A percentile compares a stretch with the other conserved stretches of the same genome.
These are phyloP conservation scores for Cordylochernes scorpioides DNA, from an alignment of 2,888 invertebrate species.

Conservation along the genomic window DNA sequence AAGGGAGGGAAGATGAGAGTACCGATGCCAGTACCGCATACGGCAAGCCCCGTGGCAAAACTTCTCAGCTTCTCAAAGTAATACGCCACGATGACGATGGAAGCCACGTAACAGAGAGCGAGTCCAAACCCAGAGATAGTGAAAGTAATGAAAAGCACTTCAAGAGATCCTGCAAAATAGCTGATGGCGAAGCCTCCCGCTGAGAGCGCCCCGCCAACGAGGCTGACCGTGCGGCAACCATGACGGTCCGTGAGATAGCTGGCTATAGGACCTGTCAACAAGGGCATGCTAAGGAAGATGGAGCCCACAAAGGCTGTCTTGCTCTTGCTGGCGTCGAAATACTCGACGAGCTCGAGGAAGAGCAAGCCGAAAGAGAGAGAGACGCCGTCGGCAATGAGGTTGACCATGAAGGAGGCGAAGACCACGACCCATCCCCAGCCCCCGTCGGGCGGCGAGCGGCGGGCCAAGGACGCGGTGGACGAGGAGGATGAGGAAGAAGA, in stretches of 20 bases:
- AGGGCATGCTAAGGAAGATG: conserved; percentile 66
- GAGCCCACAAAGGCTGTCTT: conserved; percentile 72
- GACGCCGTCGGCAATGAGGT: conserved; percentile 67
- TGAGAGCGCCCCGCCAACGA: conserved; percentile 45
- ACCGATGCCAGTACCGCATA: conserved; percentile 57
- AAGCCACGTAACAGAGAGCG: conserved; percentile 54
- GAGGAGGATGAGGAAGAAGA: too few relatives aligned
- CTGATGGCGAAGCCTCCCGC: conserved; percentile 47
- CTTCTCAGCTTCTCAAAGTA: conserved; percentile 59
- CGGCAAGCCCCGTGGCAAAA: conserved; percentile 55
- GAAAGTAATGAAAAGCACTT: conserved; percentile 48
- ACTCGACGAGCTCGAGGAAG: conserved; percentile 51
- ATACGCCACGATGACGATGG: conserved; percentile 63
- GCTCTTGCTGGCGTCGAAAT: conserved; percentile 54
- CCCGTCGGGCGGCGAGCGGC: conserved; percentile 55
- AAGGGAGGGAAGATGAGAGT: conserved; percentile 59
- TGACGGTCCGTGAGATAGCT: conserved; percentile 53
- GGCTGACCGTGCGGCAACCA: conserved; percentile 48
- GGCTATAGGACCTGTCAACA: conserved; percentile 55
- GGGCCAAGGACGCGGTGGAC: too few relatives aligned
- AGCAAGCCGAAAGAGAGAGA: conserved; percentile 75
- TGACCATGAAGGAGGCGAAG: conserved; percentile 58
- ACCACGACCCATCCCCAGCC: conserved; percentile 85
- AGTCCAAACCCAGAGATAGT: conserved; percentile 58
- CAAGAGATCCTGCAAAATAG: conserved; percentile 40